Conservation (phyloP, 2,797 vertebrate genomes). For the Chaenodraco wilsoni region DNA sequence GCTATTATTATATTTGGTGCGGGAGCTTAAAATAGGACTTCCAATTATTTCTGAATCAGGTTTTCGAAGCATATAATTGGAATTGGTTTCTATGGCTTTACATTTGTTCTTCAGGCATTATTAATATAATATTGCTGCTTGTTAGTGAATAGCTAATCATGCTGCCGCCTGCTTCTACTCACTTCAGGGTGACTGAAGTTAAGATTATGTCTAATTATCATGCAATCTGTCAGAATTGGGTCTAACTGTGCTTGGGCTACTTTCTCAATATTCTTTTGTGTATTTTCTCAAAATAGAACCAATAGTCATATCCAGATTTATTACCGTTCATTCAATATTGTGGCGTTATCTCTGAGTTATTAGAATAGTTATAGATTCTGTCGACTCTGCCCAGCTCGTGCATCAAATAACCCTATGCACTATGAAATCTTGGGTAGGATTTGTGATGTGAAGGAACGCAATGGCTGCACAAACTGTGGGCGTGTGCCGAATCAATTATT, state of each 20-base stretch:
- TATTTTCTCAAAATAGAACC: not conserved
- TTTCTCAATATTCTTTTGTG: not conserved
- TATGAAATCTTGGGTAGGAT: conserved; percentile 25
- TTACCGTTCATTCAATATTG: conserved; percentile 5
- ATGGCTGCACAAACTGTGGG: conserved; percentile 46
- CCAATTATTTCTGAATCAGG: not conserved
- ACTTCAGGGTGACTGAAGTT: not conserved
- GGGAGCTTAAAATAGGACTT: not conserved
- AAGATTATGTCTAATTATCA: not conserved
- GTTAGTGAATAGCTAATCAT: not conserved
- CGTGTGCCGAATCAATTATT: conserved; percentile 62
- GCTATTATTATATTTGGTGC: not conserved
- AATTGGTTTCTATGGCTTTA: conserved; percentile 1
- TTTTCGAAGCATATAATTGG: not conserved
- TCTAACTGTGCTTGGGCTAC: not conserved
- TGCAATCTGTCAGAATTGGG: not conserved
- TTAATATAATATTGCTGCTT: not conserved
- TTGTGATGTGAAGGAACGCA: conserved; percentile 34
- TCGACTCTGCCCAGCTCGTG: not conserved
- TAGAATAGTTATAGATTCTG: not conserved
- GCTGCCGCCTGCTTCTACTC: not conserved
- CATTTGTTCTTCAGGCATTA: not conserved
- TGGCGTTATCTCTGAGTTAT: not conserved
- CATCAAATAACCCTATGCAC: conserved; percentile 22
- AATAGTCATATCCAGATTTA: conserved; percentile 2